Evolutionary conservation across 1,140 invertebrate genomes (phyloP), one percentile per base, ranked within the genome.

Genomic region (Armadillidium nasatum): DNA sequence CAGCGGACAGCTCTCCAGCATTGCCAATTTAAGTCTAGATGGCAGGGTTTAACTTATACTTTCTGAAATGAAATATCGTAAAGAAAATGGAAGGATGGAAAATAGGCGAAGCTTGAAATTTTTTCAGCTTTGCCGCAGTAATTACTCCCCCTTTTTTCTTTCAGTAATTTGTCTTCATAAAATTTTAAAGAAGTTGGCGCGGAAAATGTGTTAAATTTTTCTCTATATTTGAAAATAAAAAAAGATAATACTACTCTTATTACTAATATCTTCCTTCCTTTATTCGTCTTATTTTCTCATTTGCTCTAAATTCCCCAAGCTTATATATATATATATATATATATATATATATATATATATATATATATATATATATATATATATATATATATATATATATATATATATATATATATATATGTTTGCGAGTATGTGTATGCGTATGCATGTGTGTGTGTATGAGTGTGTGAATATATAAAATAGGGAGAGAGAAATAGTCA

Each of bases 51-150:
- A 50, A 50, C 46, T 50, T 50, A 50, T 50, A 50, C 46, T 50
- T 50, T 50, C 46, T 60, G 50, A 60, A 60, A 60, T 60, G 50
- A 60, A 60, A 60, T 60, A 60, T 60, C 50, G 50, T 60, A 60
- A 60, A 60, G 50, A 4, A 60, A 60, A 60, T 60, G 2, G 7
- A 60, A 60, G 7, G 50, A 60, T 60, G 50, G 50, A 60, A 50
- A 50, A 50, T 50, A 50, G 46, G 46, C 46, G 46, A 50, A 50
- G 46, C 46, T 50, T 50, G 46, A 50, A 50, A 50, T 50, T 50
- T 50, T 50, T 50, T 50, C 46, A 50, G 46, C 46, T 50, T 15
- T 50, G 46, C 46, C 46, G 46, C 46, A 50, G 46, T 50, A 50
- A 50, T 50, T 50, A 50, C 46, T 50, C 15, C 15, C n/a, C n/a